Base-by-base conservation (phyloP, 1,140 invertebrate species). In the Euglossa dilemma region DNA sequence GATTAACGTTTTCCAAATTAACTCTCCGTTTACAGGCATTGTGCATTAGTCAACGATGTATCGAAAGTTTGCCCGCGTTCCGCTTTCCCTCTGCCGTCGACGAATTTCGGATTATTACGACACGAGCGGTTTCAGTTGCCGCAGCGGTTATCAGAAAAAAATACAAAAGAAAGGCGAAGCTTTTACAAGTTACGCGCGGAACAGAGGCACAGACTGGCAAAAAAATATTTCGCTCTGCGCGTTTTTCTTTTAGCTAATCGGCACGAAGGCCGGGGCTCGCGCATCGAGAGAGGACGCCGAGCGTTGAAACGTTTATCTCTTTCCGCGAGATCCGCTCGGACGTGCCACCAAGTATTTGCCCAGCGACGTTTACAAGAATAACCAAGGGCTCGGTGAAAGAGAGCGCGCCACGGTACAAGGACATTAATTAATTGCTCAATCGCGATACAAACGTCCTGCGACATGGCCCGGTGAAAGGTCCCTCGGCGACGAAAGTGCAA, bases 401-500 rank as follows among this genome's bases (percentile, higher is more conserved):
- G 52, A 23, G 8, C n/a, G 52, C 9, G 28, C 20, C 52, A 9
- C 8, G 11, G 12, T 23, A 23, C 43, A 56, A 20, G 18, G 57
- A 20, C 61, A 18, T 43, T 77, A 43, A 69, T 69, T 78, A 67
- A 52, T 45, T 43, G 64, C 11, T 78, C 75, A 45, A 78, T 78
- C 23, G 25, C 36, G 50, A n/a, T 45, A 57, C 63, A 69, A 78
- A 78, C 36, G 66, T 36, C 6, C 2, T 14, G 18, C 61, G 20
- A 67, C 47, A 18, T 45, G 25, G 12, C 50, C 25, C 28, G 20
- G n/a, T 3, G 45, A 50, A 52, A 20, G 12, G 23, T 69, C 16
- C 43, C 36, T 28, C 45, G 67, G 47, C 16, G 47, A 52, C 7
- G 47, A 59, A 43, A 28, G 66, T 25, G 77, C 77, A 71, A 80